Conservation (phyloP, 2,888 invertebrate genomes). For the Ectemnius lituratus region DNA sequence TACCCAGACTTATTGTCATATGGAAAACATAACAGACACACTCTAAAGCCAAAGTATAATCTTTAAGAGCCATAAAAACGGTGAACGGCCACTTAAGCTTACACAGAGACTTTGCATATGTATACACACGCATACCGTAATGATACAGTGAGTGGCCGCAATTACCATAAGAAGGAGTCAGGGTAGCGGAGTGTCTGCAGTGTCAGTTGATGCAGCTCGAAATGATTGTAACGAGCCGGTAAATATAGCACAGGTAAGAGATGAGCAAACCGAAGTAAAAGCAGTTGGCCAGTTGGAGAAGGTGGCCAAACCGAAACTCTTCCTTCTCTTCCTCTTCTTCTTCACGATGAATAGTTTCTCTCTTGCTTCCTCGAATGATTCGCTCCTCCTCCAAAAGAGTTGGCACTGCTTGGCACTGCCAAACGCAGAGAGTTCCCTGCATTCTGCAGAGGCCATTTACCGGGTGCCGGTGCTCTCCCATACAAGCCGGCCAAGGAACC, state of each 20-base stretch:
- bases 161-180: too few species aligned
- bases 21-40: too few species aligned
- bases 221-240: conserved; percentile 59
- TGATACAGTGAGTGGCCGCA: too few species aligned
- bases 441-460: conserved; percentile 68
- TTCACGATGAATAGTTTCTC: background rate
- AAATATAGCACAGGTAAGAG: conserved; percentile 57
- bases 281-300: conserved; percentile 3
- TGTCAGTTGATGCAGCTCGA: conserved; percentile 31
- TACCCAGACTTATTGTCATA: too few species aligned
- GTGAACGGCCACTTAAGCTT: too few species aligned
- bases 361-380: background rate
- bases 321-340: conserved; percentile 4
- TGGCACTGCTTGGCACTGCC: conserved; percentile 22
- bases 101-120: too few species aligned
- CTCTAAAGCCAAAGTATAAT: too few species aligned
- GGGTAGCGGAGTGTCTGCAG: conserved; percentile 11
- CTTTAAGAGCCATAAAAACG: too few species aligned
- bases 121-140: too few species aligned
- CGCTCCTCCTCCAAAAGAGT: background rate
- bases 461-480: conserved; percentile 39
- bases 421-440: conserved; percentile 52
- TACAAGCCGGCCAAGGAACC: conserved; percentile 23
- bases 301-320: background rate
- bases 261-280: conserved; percentile 36